Evolutionary conservation across 1,140 invertebrate genomes (phyloP), one percentile per base, ranked within the genome.

Genomic region (Uloborus diversus): DNA sequence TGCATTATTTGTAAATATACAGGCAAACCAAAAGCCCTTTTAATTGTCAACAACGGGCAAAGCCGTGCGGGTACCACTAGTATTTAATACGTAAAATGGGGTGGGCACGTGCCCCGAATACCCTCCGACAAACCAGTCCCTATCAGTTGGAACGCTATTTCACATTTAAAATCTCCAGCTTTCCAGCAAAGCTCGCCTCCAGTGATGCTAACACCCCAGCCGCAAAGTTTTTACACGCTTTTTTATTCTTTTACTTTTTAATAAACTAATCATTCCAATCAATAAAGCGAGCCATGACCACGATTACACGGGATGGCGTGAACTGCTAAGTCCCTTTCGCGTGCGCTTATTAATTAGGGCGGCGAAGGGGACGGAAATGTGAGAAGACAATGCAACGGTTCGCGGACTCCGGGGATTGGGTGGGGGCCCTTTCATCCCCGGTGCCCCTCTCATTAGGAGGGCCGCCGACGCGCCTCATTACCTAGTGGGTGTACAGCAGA

Each of bases 251-350:
- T 57, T 57, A 13, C 23, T 20, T 20, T 20, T 57, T 57, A 30
- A 4, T 32, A 68, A 68, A 51, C 27, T 20, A 42, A 13, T 30
- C 35, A 28, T 35, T 64, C 25, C 47, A 62, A 75, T 64, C 71
- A 47, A 53, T 64, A 64, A 23, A 33, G 17, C 59, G 28, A 66
- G 30, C 56, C 30, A 23, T 53, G 27, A 73, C 69, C 56, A n/a
- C 69, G 57, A 61, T 73, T 70, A 70, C n/a, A 70, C 28, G 25
- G 35, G 56, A 17, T 17, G 37, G 61, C 17, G 57, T 56, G 69
- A 71, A 64, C 37, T 75, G 71, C 51, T 75, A 75, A 75, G 62
- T 59, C 64, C 42, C 61, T 73, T 59, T 75, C 71, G 71, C 71
- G 71, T 75, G 71, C 59, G 17, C 37, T 64, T 53, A 75, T 75